phyloP scores from a whole-genome alignment of 2,888 invertebrate genomes.

The Capitulum mitella region DNA sequence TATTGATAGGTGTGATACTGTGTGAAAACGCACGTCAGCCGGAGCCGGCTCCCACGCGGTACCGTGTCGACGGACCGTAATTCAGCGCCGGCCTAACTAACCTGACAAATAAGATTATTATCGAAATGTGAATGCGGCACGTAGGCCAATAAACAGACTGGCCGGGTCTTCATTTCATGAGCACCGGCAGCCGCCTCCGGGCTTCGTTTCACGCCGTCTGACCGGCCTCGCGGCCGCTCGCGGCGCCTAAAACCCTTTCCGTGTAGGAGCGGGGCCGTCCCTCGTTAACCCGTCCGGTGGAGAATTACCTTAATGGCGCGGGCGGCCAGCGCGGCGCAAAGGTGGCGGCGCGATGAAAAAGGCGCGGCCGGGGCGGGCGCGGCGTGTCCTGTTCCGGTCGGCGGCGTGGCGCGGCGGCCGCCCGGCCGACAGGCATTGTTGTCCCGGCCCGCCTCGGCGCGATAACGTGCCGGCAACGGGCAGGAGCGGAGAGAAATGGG shows the following conservation, averaged over 20 bases:
- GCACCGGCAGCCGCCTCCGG: background rate
- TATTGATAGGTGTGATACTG: background rate
- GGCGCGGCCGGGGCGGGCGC: background rate
- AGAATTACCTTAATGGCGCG: background rate
- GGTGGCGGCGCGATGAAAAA: too few species aligned
- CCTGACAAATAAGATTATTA: background rate
- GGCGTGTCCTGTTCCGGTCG: background rate
- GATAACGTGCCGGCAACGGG: background rate
- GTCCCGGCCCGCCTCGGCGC: background rate
- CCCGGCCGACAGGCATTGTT: background rate
- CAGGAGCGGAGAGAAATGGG: background rate
- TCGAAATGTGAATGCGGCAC: background rate
- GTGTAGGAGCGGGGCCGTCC: background rate
- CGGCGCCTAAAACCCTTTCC: slow-evolving; percentile 7
- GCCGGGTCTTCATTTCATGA: background rate
- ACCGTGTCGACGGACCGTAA: background rate
- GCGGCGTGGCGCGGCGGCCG: background rate
- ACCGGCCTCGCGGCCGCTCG: background rate
- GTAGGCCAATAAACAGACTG: background rate
- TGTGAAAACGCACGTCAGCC: background rate
- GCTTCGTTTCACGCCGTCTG: background rate
- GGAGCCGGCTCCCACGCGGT: background rate
- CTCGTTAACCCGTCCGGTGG: background rate
- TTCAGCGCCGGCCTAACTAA: background rate
- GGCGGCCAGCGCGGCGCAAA: background rate